phyloP scores from a whole-genome alignment of 2,113 vertebrate species.

The Acrocephalus arundinaceus region DNA sequence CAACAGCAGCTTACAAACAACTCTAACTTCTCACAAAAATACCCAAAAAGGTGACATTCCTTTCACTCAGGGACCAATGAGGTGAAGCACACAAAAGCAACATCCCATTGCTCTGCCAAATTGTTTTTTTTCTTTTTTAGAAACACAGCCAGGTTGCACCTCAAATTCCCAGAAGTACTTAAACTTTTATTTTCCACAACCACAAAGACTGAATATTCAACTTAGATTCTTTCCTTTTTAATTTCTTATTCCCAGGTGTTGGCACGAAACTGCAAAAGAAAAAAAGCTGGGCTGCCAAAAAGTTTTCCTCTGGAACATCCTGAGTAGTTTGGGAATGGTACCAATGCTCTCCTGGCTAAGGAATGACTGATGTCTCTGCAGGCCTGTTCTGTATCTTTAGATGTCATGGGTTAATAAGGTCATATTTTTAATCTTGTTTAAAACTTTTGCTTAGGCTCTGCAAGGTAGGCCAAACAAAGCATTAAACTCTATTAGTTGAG shows the following conservation, averaged over 20 bases:
- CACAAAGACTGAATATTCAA: background rate
- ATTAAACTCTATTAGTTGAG: constrained; percentile 61
- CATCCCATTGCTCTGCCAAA: background rate
- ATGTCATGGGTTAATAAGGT: constrained; percentile 54
- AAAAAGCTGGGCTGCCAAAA: background rate
- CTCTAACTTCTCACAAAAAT: background rate
- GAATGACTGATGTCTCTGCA: background rate
- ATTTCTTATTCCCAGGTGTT: background rate
- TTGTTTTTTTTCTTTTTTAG: background rate
- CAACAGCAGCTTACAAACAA: background rate
- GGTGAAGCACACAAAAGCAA: background rate
- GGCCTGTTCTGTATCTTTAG: background rate
- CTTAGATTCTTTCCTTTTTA: background rate
- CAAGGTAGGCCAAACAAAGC: constrained; percentile 54
- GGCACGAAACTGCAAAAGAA: background rate
- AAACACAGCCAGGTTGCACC: background rate
- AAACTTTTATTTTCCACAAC: background rate
- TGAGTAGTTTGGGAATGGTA: background rate
- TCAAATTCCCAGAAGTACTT: background rate
- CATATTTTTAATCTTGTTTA: constrained; percentile 62
- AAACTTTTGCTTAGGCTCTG: constrained; percentile 55
- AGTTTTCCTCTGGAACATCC: background rate
- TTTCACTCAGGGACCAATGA: background rate
- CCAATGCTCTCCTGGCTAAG: background rate
- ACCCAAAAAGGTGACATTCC: background rate